These are phyloP conservation scores for Chrysogorgia sp. DNA, from an alignment of 92 coral and sea anemone species.

Conservation along the genomic window DNA sequence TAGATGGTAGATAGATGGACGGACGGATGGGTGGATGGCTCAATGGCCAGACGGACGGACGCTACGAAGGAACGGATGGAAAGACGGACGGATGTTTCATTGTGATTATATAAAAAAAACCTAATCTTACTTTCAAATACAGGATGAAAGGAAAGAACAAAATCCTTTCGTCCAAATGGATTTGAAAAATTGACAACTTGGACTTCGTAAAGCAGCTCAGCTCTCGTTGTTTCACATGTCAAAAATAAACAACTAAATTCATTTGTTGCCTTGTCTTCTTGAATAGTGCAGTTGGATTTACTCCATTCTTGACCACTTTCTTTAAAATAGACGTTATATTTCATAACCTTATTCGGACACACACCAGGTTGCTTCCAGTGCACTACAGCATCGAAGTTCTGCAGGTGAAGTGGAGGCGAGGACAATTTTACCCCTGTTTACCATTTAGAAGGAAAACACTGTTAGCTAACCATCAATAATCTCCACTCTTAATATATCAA, in stretches of 20 bases:
- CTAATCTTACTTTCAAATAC: slow-evolving; percentile 10
- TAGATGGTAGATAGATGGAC: too few species aligned
- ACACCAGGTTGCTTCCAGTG: slow-evolving; percentile 6
- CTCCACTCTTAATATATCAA: background rate
- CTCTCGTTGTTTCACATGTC: slow-evolving; percentile 3
- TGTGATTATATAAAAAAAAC: too few species aligned
- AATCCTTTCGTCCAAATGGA: background rate
- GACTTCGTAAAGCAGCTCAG: background rate
- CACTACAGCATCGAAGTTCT: slow-evolving; percentile 6
- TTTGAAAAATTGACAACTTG: background rate
- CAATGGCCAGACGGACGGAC: background rate
- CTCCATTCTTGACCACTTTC: background rate
- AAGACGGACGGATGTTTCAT: too few species aligned
- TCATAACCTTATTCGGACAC: background rate
- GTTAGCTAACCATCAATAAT: background rate
- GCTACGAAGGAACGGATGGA: background rate
- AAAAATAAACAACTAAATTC: slow-evolving; percentile 23
- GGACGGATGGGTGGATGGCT: background rate
- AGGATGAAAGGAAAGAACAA: slow-evolving; percentile 1
- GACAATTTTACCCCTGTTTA: background rate
- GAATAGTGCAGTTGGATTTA: background rate
- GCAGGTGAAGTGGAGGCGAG: background rate
- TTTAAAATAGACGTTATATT: slow-evolving; percentile 1
- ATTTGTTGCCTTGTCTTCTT: background rate
- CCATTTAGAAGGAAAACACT: background rate